These are phyloP conservation scores for Lepidochitona cinerea DNA, from an alignment of 2,888 invertebrate genomes.

Conservation along the genomic window DNA sequence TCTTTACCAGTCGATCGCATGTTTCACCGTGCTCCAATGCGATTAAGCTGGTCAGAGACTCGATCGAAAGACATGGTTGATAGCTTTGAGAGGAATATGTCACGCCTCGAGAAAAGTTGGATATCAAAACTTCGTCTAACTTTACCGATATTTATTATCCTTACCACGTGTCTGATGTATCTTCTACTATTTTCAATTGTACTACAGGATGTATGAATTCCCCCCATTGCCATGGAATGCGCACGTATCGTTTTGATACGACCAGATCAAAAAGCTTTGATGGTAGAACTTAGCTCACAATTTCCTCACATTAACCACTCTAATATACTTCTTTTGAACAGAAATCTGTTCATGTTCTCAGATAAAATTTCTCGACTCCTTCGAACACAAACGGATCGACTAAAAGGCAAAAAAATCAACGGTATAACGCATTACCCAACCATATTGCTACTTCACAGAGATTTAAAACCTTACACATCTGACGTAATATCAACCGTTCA, in stretches of 20 bases:
- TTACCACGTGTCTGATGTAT: neutral
- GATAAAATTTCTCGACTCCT: neutral
- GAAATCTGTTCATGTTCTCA: neutral
- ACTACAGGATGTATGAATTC: neutral
- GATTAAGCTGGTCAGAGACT: neutral
- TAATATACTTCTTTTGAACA: no score
- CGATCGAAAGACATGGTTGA: neutral
- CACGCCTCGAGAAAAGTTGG: neutral
- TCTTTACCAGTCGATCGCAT: neutral
- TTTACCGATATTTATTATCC: neutral
- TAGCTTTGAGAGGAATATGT: neutral
- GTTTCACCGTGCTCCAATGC: neutral
- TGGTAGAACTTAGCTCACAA: no score
- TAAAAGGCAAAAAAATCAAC: no score
- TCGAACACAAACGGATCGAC: no score
- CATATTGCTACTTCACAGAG: no score
- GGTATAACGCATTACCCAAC: no score
- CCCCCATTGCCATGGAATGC: neutral
- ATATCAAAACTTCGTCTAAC: neutral
- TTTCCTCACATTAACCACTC: neutral
- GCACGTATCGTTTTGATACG: neutral
- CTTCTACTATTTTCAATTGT: neutral
- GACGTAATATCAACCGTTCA: no score
- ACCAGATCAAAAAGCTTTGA: no score
- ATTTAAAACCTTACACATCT: no score